Evolutionary conservation across 2,797 vertebrate genomes (phyloP).

Genomic region (Anguilla marmorata): DNA sequence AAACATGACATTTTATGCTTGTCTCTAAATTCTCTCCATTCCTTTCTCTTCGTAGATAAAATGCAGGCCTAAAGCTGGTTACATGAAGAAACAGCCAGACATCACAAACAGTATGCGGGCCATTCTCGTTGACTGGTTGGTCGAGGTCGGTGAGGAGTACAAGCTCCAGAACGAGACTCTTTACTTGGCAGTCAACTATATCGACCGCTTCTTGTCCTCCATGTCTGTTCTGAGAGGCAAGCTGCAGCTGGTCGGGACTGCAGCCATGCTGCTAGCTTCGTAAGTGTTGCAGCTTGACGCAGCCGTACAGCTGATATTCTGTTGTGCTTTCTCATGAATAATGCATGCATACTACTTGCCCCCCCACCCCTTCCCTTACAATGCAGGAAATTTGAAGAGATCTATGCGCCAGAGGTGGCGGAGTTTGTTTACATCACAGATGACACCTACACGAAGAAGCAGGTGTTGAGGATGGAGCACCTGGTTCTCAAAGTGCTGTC

Average conservation of each 20-base stretch:
- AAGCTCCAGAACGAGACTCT: slow-evolving; percentile 96
- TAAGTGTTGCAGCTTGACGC: slow-evolving; percentile 69
- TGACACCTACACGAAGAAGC: slow-evolving; percentile 97
- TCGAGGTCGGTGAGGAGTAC: slow-evolving; percentile 98
- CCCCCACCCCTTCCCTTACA: not conserved
- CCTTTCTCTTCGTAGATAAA: slow-evolving; percentile 74
- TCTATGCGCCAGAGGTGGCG: slow-evolving; percentile 96
- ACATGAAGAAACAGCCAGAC: slow-evolving; percentile 98
- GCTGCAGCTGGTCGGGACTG: slow-evolving; percentile 96
- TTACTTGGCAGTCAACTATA: slow-evolving; percentile 96
- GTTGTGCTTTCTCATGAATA: slow-evolving; percentile 5
- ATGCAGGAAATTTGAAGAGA: slow-evolving; percentile 96
- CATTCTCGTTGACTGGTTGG: slow-evolving; percentile 97
- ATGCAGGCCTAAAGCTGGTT: slow-evolving; percentile 86
- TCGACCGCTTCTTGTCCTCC: slow-evolving; percentile 95
- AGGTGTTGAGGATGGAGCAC: slow-evolving; percentile 97
- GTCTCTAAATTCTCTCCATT: not conserved
- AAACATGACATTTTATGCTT: rapidly evolving
- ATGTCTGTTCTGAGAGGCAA: slow-evolving; percentile 98
- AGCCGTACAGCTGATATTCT: not conserved
- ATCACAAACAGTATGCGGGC: slow-evolving; percentile 97
- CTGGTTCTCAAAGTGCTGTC: slow-evolving; percentile 95
- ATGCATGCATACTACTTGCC: not conserved
- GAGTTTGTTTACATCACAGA: slow-evolving; percentile 99
- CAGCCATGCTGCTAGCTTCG: slow-evolving; percentile 96